These are phyloP conservation scores for Gymnobelideus leadbeateri DNA, from an alignment of 2,113 vertebrate species.

Conservation along the genomic window DNA sequence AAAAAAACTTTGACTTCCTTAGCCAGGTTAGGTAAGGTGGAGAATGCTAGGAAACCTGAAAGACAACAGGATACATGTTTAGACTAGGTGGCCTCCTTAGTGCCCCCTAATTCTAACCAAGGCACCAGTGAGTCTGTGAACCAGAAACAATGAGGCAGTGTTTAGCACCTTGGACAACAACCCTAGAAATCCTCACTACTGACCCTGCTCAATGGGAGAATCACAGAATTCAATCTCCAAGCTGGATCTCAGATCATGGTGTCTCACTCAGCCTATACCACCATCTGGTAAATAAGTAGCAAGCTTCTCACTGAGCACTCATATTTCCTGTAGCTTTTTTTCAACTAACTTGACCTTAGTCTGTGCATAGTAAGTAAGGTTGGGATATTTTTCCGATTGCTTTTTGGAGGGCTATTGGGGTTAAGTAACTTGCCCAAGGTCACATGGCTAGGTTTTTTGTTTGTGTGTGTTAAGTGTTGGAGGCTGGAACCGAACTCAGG, in stretches of 20 bases:
- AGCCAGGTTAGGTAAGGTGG: background rate
- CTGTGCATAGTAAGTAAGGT: no score
- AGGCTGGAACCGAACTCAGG: no score
- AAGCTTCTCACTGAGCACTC: background rate
- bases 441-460: no score
- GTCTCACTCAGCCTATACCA: background rate
- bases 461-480: no score
- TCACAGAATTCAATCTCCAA: background rate
- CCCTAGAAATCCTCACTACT: background rate
- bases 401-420: no score
- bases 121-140: background rate
- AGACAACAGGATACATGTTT: background rate
- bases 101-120: background rate
- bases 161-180: background rate
- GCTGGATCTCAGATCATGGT: background rate
- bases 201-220: background rate
- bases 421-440: no score
- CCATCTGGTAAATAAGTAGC: background rate
- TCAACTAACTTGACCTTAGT: background rate
- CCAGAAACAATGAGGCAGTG: background rate
- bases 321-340: background rate
- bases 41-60: constrained; percentile 10
- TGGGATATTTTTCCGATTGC: no score
- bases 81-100: background rate
- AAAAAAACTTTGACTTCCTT: background rate